Conservation (phyloP, 2,113 vertebrate species). For the Speoplatyrhinus poulsoni region DNA sequence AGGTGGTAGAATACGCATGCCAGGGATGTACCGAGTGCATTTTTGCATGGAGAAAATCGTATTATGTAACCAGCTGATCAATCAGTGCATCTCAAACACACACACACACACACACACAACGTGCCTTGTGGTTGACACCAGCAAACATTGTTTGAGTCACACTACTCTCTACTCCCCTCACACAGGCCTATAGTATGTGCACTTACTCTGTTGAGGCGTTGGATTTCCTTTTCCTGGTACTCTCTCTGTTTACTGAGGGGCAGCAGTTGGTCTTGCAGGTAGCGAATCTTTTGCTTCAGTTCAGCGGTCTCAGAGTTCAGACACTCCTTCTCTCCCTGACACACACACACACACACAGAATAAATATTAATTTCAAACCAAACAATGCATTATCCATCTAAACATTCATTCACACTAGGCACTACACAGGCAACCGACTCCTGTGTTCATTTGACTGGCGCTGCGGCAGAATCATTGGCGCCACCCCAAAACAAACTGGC, state of each 20-base stretch:
- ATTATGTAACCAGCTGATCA: too few relatives aligned
- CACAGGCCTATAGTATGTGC: neutral
- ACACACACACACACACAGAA: conserved; percentile 17
- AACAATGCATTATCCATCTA: too few relatives aligned
- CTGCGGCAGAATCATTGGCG: too few relatives aligned
- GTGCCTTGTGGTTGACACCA: neutral
- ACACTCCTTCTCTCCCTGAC: conserved; percentile 89
- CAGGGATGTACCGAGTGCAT: too few relatives aligned
- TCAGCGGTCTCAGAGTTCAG: conserved; percentile 86
- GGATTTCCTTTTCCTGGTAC: conserved; percentile 97
- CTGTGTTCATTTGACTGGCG: too few relatives aligned
- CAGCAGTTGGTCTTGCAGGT: conserved; percentile 90
- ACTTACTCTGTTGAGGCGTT: conserved; percentile 90
- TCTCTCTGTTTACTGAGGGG: conserved; percentile 90
- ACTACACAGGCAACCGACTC: too few relatives aligned
- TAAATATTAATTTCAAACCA: neutral
- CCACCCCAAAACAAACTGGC: too few relatives aligned
- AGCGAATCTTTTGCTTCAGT: conserved; percentile 88
- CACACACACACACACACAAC: conserved; percentile 7
- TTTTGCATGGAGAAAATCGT: too few relatives aligned
- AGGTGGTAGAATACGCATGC: neutral
- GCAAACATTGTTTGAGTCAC: too few relatives aligned
- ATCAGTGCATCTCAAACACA: neutral
- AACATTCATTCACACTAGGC: neutral
- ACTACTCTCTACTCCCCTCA: too few relatives aligned